Base-by-base conservation (phyloP, 2,888 invertebrate species). In the Elysia crispata region DNA sequence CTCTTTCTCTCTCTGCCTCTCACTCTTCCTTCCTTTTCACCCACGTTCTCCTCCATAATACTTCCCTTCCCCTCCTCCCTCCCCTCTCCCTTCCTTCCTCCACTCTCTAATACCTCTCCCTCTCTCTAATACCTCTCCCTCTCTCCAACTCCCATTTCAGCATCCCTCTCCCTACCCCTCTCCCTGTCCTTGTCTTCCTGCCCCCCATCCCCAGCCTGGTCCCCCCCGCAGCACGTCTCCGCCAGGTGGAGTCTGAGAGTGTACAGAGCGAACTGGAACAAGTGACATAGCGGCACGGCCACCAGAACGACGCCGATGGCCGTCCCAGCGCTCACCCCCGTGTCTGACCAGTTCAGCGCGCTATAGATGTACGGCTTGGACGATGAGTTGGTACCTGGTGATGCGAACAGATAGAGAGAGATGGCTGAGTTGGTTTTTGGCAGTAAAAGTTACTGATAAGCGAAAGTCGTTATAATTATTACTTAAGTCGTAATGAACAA, bases 301-400 rank as follows among this genome's bases (percentile, higher is more conserved):
- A 86, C 64, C 20, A 85, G 66, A 15, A 81, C 20, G 8, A 79
- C 31, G 1, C 79, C 50, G 20, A 80, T 13, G 1, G 69, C 28
- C 5, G 82, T 11, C 23, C 76, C 30, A 13, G 66, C 57, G 13
- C 85, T 66, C 11, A n/a, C 78, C 25, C 79, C 81, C 0, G 81
- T 33, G 6, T 83, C 66, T 50, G 69, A 70, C 86, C 86, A 87
- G 77, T 87, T 83, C 54, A 86, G 67, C 8, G 82, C 67, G 18
- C 33, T 69, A 72, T 87, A 87, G 66, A 87, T 81, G 57, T 67
- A 79, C 8, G 79, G 79, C 11, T 72, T 8, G n/a, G 62, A 62
- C 1, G 20, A 20, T 13, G 25, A 15, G 33, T 79, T 74, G 8
- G 79, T 79, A 0, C 79, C 79, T 79, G 74, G 11, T 1, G 23